Evolutionary conservation across 1,140 invertebrate genomes (phyloP).

Genomic region (Proales similis): DNA sequence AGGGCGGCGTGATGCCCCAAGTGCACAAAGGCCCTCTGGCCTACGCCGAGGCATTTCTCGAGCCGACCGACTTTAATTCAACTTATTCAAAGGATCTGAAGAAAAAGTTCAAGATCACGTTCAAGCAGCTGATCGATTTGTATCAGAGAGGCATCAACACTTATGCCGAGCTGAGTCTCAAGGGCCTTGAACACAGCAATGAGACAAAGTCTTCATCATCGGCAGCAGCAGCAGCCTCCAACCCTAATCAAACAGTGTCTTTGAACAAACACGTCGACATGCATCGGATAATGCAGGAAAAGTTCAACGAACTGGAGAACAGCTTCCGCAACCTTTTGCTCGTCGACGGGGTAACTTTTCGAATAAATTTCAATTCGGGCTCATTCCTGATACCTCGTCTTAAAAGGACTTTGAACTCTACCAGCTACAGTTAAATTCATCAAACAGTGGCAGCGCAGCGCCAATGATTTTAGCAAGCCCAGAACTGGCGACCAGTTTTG

Average conservation of each 20-base stretch:
- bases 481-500: too few relatives aligned
- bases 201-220: conserved; percentile 1
- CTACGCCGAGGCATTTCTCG: conserved; percentile 80
- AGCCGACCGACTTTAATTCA: conserved; percentile 49
- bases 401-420: too few relatives aligned
- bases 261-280: conserved; percentile 33
- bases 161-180: conserved; percentile 5
- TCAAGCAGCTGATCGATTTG: conserved; percentile 16
- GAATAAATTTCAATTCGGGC: too few relatives aligned
- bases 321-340: conserved; percentile 30
- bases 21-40: conserved; percentile 66
- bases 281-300: conserved; percentile 8
- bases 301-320: conserved; percentile 34
- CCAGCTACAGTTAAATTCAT: too few relatives aligned
- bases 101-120: conserved; percentile 30
- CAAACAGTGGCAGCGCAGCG: too few relatives aligned
- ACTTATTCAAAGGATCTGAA: conserved; percentile 29
- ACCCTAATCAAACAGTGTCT: neutral
- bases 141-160: conserved; percentile 31
- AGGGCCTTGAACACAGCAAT: neutral
- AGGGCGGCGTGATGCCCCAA: conserved; percentile 36
- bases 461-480: too few relatives aligned
- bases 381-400: too few relatives aligned
- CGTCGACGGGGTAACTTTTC: conserved; percentile 33
- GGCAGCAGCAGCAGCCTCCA: neutral